A percentile compares a stretch with the other conserved stretches of the same genome.
Conservation (phyloP, 2,888 invertebrate genomes). For the Eupithecia abbreviata region DNA sequence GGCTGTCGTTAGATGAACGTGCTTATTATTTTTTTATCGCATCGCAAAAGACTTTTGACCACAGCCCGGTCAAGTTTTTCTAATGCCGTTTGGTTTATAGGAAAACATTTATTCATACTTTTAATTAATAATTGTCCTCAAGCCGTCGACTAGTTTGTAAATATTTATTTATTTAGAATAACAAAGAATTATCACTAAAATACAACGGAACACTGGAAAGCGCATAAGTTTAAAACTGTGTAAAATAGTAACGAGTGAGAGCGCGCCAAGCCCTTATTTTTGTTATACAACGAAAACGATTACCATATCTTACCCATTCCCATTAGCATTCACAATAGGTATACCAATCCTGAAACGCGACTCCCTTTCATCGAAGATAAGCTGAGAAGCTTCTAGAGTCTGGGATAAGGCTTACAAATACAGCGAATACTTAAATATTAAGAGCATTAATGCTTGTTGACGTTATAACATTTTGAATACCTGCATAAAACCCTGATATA, state of each 20-base stretch:
- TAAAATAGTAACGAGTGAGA: not conserved
- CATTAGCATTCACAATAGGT: not conserved
- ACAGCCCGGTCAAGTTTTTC: not conserved
- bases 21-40: not conserved
- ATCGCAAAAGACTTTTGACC: not conserved
- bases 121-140: not conserved
- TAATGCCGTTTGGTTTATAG: not conserved
- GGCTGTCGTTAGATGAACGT: not conserved
- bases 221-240: no score
- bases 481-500: no score
- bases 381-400: slow-evolving; percentile 1
- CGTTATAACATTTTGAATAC: not conserved
- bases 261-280: not conserved
- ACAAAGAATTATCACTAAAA: no score
- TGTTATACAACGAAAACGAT: not conserved
- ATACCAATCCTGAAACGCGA: slow-evolving; percentile 26
- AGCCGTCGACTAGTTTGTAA: not conserved
- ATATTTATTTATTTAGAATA: no score
- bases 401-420: slow-evolving; percentile 9
- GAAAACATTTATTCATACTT: not conserved
- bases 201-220: no score
- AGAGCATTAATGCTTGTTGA: not conserved
- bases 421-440: slow-evolving; percentile 5
- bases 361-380: slow-evolving; percentile 30
- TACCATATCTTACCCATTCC: not conserved